A percentile compares a stretch with the other conserved stretches of the same genome.
These are phyloP conservation scores for Gallinago paraguaiae DNA, from an alignment of 2,113 vertebrate species.

Conservation along the genomic window DNA sequence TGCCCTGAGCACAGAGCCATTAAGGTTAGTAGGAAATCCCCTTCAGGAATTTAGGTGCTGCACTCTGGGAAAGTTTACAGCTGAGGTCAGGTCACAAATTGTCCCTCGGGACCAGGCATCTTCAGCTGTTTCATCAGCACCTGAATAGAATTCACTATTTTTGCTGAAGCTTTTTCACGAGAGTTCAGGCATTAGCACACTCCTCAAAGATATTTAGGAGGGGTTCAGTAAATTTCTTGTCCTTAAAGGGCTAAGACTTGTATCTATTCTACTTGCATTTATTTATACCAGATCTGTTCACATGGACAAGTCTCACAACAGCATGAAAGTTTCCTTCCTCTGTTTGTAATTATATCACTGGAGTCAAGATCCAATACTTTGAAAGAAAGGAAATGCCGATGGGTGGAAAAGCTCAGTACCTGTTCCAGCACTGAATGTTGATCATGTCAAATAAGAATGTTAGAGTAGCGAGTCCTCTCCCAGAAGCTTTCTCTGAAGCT, in stretches of 20 bases:
- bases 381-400: not conserved
- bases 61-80: not conserved
- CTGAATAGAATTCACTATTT: not conserved
- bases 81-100: not conserved
- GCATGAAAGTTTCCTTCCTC: not conserved
- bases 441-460: not conserved
- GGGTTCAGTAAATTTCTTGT: not conserved
- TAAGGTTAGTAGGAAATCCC: not conserved
- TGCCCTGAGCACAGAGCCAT: constrained; percentile 10
- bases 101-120: not conserved
- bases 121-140: not conserved
- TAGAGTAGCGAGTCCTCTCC: not conserved
- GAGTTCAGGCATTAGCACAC: not conserved
- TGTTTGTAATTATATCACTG: not conserved
- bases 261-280: not conserved
- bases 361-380: not conserved
- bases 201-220: not conserved
- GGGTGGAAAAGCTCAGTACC: not conserved
- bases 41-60: not conserved
- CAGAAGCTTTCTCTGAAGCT: not conserved
- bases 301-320: not conserved
- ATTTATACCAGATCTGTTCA: not conserved
- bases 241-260: not conserved
- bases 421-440: not conserved
- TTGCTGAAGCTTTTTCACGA: not conserved